Evolutionary conservation across 2,888 invertebrate genomes (phyloP).

Genomic region (Saturnia japonica): DNA sequence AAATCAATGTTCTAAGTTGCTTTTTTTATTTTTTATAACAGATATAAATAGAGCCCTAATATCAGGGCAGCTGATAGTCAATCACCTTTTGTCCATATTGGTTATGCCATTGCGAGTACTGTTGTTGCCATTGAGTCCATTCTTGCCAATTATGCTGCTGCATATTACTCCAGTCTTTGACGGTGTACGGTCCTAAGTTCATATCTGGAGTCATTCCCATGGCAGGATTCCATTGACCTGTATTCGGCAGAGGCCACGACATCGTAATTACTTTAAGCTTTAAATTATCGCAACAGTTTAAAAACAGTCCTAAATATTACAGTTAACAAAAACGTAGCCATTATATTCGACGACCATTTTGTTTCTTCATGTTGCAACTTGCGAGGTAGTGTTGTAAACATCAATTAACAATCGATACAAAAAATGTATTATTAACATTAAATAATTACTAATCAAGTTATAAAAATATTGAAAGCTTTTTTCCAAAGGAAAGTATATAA

Average conservation of each 20-base stretch:
- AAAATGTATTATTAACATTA: too few relatives aligned
- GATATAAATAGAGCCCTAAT: neutral
- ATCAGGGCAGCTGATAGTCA: neutral
- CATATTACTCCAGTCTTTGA: slow-evolving; percentile 86
- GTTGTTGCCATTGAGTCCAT: slow-evolving; percentile 90
- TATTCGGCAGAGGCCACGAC: slow-evolving; percentile 68
- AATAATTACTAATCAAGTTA: too few relatives aligned
- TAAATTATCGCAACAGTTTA: neutral
- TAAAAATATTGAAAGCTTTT: too few relatives aligned
- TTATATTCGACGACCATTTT: slow-evolving; percentile 9
- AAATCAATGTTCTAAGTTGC: too few relatives aligned
- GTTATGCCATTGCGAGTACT: slow-evolving; percentile 89
- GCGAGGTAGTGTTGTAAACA: neutral
- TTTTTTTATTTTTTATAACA: too few relatives aligned
- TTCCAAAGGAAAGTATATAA: too few relatives aligned
- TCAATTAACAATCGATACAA: too few relatives aligned
- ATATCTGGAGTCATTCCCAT: slow-evolving; percentile 56
- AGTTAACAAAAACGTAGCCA: neutral
- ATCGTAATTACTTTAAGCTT: slow-evolving; percentile 37
- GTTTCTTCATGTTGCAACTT: neutral
- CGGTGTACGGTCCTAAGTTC: slow-evolving; percentile 75
- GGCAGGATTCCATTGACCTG: slow-evolving; percentile 62
- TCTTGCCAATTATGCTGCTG: slow-evolving; percentile 89
- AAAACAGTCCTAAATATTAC: neutral
- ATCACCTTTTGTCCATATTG: slow-evolving; percentile 88